phyloP scores from a whole-genome alignment of 2,797 vertebrate species.

The Cuniculus paca region DNA sequence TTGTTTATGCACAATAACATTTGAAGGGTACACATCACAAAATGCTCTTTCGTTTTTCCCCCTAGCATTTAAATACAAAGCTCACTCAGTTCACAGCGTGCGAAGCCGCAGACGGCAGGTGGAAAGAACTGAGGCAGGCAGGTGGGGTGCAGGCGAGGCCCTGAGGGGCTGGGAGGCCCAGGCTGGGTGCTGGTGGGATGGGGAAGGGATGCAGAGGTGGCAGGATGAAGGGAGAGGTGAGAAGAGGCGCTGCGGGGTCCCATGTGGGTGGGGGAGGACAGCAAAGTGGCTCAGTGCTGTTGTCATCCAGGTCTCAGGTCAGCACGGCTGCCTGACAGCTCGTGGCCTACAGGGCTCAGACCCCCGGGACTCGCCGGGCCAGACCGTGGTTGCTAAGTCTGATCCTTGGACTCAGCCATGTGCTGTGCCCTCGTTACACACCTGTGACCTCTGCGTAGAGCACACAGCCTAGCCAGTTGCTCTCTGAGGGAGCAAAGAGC shows the following conservation, averaged over 20 bases:
- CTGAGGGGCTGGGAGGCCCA: too few relatives aligned
- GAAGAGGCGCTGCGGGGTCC: background rate
- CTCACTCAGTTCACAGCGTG: background rate
- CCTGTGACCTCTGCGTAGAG: background rate
- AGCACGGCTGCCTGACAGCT: background rate
- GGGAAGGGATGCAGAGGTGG: background rate
- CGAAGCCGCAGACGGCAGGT: background rate
- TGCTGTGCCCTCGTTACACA: background rate
- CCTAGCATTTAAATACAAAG: background rate
- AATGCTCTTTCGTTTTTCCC: background rate
- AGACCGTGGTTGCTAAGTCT: background rate
- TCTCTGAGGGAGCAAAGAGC: background rate
- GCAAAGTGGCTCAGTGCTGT: background rate
- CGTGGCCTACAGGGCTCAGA: background rate
- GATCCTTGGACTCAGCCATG: background rate
- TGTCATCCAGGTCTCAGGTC: background rate
- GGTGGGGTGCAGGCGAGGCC: background rate
- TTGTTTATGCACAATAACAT: background rate
- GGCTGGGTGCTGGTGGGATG: background rate
- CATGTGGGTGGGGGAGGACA: background rate
- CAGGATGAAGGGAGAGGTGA: background rate
- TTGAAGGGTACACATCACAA: background rate
- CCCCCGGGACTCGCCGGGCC: background rate
- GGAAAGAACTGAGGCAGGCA: too few relatives aligned
- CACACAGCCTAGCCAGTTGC: background rate